These are phyloP conservation scores for Silurus meridionalis DNA, from an alignment of 2,113 vertebrate species.

Conservation along the genomic window DNA sequence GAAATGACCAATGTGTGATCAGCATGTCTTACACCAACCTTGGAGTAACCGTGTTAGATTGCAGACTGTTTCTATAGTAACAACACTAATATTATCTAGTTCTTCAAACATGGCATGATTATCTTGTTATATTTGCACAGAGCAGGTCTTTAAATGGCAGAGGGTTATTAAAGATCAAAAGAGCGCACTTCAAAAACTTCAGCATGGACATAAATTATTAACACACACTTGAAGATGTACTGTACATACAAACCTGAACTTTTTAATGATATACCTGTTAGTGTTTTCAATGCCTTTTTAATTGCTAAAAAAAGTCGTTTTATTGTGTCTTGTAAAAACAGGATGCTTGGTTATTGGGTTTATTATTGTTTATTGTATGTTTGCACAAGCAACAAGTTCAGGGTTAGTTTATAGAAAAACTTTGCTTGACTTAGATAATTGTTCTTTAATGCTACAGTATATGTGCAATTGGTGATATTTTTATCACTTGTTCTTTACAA, in stretches of 20 bases:
- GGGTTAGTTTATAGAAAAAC: neutral
- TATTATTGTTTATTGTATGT: neutral
- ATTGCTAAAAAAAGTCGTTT: neutral
- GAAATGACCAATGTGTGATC: neutral
- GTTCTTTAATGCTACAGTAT: neutral
- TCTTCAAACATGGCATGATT: neutral
- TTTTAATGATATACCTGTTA: neutral
- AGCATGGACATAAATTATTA: neutral
- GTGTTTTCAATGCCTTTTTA: neutral
- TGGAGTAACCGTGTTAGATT: neutral
- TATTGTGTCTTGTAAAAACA: neutral
- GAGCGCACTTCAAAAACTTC: neutral
- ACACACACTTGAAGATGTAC: neutral
- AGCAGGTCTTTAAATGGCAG: neutral
- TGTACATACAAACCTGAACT: neutral
- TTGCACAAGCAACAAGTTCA: neutral
- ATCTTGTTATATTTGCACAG: neutral
- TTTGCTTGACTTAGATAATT: neutral
- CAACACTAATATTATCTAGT: constrained; percentile 12
- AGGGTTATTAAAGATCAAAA: constrained; percentile 11
- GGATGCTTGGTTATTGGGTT: neutral
- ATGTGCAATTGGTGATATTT: neutral
- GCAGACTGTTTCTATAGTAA: neutral
- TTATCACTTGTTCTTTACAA: neutral
- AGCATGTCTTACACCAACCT: neutral